phyloP scores from a whole-genome alignment of 2,888 invertebrate genomes.

The Deilephila elpenor region DNA sequence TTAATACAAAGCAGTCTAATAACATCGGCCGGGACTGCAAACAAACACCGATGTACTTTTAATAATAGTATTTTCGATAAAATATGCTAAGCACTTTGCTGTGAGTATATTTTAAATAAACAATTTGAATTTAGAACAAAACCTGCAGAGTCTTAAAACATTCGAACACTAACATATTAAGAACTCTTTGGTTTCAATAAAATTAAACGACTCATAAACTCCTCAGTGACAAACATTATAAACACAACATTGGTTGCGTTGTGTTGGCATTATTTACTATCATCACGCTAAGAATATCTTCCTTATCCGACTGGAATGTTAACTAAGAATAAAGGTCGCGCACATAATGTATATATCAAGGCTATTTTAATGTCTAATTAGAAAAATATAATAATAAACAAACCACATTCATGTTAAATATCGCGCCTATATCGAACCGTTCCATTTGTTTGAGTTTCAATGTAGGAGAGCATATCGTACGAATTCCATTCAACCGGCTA shows the following conservation, averaged over 20 bases:
- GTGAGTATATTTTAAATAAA: not conserved
- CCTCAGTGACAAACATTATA: not conserved
- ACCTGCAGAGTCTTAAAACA: too few species aligned
- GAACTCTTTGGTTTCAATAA: not conserved
- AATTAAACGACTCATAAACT: not conserved
- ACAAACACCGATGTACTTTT: not conserved
- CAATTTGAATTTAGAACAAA: too few species aligned
- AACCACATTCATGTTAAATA: constrained; percentile 60
- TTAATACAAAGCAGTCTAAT: constrained; percentile 9
- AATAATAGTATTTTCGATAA: not conserved
- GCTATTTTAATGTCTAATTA: constrained; percentile 5
- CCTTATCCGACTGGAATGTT: constrained; percentile 18
- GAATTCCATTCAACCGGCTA: constrained; percentile 70
- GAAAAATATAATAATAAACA: constrained; percentile 27
- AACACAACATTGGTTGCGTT: not conserved
- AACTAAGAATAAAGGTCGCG: constrained; percentile 20
- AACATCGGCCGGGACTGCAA: not conserved
- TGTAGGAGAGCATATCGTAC: constrained; percentile 74
- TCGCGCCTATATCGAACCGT: constrained; percentile 69
- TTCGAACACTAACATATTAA: not conserved
- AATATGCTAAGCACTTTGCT: constrained; percentile 3
- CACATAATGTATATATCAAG: constrained; percentile 6
- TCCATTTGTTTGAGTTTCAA: constrained; percentile 74
- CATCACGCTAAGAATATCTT: constrained; percentile 25
- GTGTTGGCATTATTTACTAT: constrained; percentile 2